Conservation (phyloP, 2,113 vertebrate genomes). For the Gymnobelideus leadbeateri region DNA sequence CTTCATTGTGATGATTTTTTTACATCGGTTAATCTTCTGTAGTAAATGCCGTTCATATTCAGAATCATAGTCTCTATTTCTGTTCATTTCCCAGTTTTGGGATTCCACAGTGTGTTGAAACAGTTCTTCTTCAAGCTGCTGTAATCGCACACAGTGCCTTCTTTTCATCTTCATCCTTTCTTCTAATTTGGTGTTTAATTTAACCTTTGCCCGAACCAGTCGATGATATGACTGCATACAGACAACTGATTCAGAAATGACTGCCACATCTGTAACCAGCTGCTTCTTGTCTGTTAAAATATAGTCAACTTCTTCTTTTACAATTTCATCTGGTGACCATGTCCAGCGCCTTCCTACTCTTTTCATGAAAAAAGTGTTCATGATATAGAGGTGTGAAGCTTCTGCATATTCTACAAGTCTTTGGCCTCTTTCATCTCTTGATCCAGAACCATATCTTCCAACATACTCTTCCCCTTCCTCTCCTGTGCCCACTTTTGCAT, state of each 20-base stretch:
- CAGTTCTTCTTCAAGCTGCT: neutral
- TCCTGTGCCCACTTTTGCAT: neutral
- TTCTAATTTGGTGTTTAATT: neutral
- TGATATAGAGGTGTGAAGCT: neutral
- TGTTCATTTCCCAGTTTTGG: neutral
- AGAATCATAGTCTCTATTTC: neutral
- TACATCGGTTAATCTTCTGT: neutral
- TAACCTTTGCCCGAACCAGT: neutral
- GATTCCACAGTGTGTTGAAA: neutral
- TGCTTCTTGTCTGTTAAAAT: neutral
- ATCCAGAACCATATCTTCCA: neutral
- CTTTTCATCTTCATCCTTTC: slow-evolving; percentile 10
- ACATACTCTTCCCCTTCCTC: neutral
- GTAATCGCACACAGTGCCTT: neutral
- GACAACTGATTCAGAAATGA: neutral
- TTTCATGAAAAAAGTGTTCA: neutral
- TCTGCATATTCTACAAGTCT: neutral
- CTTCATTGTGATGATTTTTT: neutral
- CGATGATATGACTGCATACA: neutral
- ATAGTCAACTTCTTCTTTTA: neutral
- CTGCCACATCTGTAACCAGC: neutral
- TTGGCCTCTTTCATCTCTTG: neutral
- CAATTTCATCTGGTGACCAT: neutral
- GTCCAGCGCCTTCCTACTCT: neutral
- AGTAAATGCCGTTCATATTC: neutral